Conservation (phyloP, 2,797 vertebrate species). For the Peromyscus nudipes region DNA sequence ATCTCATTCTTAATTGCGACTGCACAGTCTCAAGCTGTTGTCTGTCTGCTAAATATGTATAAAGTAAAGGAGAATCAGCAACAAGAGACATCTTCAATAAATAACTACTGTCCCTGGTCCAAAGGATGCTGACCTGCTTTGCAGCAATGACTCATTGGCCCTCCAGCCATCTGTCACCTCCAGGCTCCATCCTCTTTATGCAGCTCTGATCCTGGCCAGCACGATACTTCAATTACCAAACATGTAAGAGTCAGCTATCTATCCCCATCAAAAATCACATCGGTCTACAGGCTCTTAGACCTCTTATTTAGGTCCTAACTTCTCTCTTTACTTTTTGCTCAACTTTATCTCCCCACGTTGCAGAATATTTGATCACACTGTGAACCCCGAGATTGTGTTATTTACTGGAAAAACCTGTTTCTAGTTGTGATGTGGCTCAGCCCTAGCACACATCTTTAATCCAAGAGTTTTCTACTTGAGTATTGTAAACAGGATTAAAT, state of each 20-base stretch:
- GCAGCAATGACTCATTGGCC: slow-evolving; percentile 34
- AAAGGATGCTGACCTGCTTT: neutral
- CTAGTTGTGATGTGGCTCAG: neutral
- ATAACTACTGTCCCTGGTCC: neutral
- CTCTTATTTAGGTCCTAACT: neutral
- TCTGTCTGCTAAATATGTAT: neutral
- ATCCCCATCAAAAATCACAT: slow-evolving; percentile 30
- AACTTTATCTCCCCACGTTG: neutral
- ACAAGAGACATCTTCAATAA: slow-evolving; percentile 53
- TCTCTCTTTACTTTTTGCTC: neutral
- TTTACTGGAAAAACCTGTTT: neutral
- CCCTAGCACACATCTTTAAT: neutral
- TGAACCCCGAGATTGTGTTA: neutral
- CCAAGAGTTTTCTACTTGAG: neutral
- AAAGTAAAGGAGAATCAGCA: neutral
- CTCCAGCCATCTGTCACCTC: neutral
- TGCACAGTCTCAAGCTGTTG: neutral
- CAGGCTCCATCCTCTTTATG: neutral
- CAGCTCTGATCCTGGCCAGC: neutral
- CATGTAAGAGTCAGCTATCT: neutral
- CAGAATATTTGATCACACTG: neutral
- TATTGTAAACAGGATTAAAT: neutral
- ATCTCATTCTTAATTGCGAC: slow-evolving; percentile 42
- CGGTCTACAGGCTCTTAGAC: neutral
- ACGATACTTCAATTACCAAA: neutral